phyloP scores from a whole-genome alignment of 2,113 vertebrate species.

The Ceratotherium simum region DNA sequence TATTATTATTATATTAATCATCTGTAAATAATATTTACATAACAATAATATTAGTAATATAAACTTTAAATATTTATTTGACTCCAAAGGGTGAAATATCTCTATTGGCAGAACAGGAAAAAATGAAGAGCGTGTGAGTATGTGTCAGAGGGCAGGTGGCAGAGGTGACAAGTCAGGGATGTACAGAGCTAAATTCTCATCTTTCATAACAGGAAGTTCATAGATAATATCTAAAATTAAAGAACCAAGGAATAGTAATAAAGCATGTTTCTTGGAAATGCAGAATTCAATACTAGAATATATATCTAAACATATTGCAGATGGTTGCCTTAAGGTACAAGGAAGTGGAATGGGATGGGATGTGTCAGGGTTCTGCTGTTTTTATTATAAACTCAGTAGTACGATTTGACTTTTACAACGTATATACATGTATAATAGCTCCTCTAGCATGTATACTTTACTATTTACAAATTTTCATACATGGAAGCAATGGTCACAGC shows the following conservation, averaged over 20 bases:
- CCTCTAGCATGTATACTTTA: background rate
- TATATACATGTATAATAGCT: background rate
- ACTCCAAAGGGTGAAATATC: background rate
- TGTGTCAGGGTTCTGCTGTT: background rate
- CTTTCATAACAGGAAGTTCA: background rate
- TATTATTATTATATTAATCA: background rate
- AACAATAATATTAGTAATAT: background rate
- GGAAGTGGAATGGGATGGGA: background rate
- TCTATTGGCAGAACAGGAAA: background rate
- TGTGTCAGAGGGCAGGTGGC: background rate
- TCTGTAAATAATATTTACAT: background rate
- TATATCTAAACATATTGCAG: background rate
- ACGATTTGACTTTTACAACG: constrained; percentile 28
- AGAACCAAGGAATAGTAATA: background rate
- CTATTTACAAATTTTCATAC: background rate
- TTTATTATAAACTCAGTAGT: background rate
- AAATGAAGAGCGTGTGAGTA: background rate
- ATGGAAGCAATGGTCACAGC: background rate
- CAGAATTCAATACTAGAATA: background rate
- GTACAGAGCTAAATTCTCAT: background rate
- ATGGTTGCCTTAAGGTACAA: background rate
- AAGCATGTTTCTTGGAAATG: background rate
- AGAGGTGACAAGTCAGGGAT: background rate
- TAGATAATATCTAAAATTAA: background rate
- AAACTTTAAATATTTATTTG: background rate